A percentile compares a stretch with the other conserved stretches of the same genome.
These are phyloP conservation scores for Rhombomys opimus DNA, from an alignment of 2,113 vertebrate species.

Conservation along the genomic window DNA sequence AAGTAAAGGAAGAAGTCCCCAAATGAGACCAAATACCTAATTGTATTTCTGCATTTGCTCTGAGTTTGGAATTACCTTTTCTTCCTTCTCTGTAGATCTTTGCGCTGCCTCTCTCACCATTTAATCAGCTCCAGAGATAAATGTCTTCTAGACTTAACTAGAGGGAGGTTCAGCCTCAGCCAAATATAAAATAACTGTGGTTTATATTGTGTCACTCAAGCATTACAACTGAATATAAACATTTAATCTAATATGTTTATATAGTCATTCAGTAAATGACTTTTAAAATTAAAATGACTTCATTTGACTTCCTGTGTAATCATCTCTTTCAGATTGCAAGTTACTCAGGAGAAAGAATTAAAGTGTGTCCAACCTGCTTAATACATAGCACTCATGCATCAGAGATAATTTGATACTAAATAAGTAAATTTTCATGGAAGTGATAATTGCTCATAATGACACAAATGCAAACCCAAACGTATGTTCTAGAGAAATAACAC, in stretches of 20 bases:
- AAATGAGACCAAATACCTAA: neutral
- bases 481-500: neutral
- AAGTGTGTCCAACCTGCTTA: neutral
- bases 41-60: neutral
- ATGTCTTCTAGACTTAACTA: neutral
- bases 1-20: neutral
- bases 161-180: neutral
- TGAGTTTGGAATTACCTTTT: neutral
- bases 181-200: neutral
- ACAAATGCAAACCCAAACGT: conserved; percentile 25
- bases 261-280: neutral
- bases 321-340: neutral
- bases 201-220: neutral
- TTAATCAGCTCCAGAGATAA: neutral
- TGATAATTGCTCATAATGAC: conserved; percentile 44
- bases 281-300: conserved; percentile 54
- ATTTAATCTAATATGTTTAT: conserved; percentile 12
- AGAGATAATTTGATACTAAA: conserved; percentile 24
- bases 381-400: neutral
- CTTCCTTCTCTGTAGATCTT: neutral
- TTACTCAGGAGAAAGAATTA: neutral
- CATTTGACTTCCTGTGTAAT: conserved; percentile 50
- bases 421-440: conserved; percentile 3
- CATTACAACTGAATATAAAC: neutral
- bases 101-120: neutral